A percentile compares a stretch with the other conserved stretches of the same genome.
phyloP scores from a whole-genome alignment of 2,888 invertebrate genomes.

The Tholera decimalis region DNA sequence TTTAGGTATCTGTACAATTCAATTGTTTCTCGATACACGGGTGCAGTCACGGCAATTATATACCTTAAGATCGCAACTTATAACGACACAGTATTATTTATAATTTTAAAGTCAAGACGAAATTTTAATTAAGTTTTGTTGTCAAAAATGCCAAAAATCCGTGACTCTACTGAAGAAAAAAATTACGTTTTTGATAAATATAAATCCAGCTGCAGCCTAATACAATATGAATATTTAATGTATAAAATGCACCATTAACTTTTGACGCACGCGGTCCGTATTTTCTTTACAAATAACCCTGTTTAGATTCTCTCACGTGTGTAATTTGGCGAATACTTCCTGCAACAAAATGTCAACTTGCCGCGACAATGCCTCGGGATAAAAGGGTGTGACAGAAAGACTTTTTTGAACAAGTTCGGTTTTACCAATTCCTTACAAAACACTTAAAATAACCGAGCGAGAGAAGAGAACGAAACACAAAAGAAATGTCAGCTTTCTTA shows the following conservation, averaged over 20 bases:
- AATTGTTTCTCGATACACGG: neutral
- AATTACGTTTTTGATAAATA: too few relatives aligned
- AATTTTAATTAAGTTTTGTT: too few relatives aligned
- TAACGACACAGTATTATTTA: too few relatives aligned
- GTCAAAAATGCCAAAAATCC: too few relatives aligned
- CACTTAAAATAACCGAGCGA: conserved; percentile 49
- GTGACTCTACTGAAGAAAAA: too few relatives aligned
- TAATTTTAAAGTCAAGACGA: neutral
- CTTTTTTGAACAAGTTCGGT: conserved; percentile 43
- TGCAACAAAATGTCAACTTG: conserved; percentile 33
- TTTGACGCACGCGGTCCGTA: neutral
- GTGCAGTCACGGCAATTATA: neutral
- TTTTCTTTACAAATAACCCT: conserved; percentile 22
- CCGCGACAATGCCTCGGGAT: conserved; percentile 25
- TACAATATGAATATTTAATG: neutral
- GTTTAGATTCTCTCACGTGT: conserved; percentile 35
- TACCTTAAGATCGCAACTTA: too few relatives aligned
- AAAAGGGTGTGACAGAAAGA: conserved; percentile 52
- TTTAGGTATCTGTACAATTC: neutral
- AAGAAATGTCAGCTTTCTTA: conserved; percentile 48
- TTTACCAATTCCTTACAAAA: conserved; percentile 46
- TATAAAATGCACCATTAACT: neutral
- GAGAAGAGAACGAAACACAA: conserved; percentile 29
- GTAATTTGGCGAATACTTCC: conserved; percentile 42
- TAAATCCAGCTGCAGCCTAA: too few relatives aligned